phyloP scores from a whole-genome alignment of 2,113 vertebrate species.

The Rhabdomys dilectus region DNA sequence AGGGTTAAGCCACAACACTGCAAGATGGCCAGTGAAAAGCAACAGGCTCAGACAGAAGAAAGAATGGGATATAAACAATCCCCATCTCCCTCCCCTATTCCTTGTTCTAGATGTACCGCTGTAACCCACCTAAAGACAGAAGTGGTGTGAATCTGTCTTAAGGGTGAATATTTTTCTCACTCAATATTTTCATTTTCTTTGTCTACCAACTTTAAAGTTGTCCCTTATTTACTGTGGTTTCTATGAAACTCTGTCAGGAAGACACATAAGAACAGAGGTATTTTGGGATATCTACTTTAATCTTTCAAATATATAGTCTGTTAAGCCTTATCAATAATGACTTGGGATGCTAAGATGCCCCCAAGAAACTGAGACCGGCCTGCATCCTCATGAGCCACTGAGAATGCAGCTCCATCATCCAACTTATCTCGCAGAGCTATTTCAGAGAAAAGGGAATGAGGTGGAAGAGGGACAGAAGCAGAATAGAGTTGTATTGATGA shows the following conservation, averaged over 20 bases:
- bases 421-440: neutral
- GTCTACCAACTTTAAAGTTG: neutral
- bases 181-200: neutral
- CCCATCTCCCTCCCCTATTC: neutral
- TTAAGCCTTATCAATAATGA: neutral
- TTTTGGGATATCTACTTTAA: neutral
- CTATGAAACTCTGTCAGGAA: neutral
- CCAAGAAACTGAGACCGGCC: neutral
- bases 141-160: rapidly evolving
- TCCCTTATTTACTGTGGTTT: neutral
- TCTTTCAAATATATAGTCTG: neutral
- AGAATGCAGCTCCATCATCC: neutral
- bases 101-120: neutral
- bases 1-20: neutral
- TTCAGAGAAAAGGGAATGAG: neutral
- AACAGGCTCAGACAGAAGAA: neutral
- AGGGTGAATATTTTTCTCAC: neutral
- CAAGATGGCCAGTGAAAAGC: neutral
- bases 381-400: neutral
- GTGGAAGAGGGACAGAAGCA: neutral
- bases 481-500: neutral
- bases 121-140: rapidly evolving
- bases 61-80: neutral
- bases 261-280: neutral
- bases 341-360: neutral